These are phyloP conservation scores for Stenoptilia bipunctidactyla DNA, from an alignment of 2,888 invertebrate genomes.

Conservation along the genomic window DNA sequence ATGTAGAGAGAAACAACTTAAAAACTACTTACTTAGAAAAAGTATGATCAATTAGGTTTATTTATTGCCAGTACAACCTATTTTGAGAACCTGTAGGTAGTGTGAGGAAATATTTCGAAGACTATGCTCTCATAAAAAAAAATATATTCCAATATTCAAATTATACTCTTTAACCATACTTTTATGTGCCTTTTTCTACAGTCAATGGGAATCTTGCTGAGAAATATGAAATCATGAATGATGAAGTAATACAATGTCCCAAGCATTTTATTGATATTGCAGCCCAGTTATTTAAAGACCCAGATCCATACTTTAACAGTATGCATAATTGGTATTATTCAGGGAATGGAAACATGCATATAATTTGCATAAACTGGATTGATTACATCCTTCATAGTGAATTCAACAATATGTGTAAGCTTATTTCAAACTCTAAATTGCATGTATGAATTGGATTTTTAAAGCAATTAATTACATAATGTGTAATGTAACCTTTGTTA, in stretches of 20 bases:
- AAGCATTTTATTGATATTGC: conserved; percentile 42
- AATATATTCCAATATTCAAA: no score
- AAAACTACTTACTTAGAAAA: no score
- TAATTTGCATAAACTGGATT: conserved; percentile 28
- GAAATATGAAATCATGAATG: conserved; percentile 32
- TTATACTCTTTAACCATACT: no score
- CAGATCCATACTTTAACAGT: conserved; percentile 43
- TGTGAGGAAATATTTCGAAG: no score
- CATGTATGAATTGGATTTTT: no score
- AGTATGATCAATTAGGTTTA: no score
- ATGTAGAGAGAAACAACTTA: no score
- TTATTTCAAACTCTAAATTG: conserved; percentile 3
- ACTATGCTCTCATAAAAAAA: no score
- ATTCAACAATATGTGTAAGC: conserved; percentile 48
- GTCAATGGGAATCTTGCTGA: conserved; percentile 14
- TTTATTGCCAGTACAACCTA: no score
- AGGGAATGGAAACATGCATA: conserved; percentile 50
- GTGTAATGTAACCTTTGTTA: conserved; percentile 4
- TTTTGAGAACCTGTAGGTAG: no score
- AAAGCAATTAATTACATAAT: not conserved
- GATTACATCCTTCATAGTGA: conserved; percentile 48
- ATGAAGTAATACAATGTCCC: conserved; percentile 45
- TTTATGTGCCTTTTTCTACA: conserved; percentile 14
- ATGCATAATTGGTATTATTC: conserved; percentile 60
- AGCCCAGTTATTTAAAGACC: conserved; percentile 39